Conservation (phyloP, 2,113 vertebrate species). For the Xenopus laevis region DNA sequence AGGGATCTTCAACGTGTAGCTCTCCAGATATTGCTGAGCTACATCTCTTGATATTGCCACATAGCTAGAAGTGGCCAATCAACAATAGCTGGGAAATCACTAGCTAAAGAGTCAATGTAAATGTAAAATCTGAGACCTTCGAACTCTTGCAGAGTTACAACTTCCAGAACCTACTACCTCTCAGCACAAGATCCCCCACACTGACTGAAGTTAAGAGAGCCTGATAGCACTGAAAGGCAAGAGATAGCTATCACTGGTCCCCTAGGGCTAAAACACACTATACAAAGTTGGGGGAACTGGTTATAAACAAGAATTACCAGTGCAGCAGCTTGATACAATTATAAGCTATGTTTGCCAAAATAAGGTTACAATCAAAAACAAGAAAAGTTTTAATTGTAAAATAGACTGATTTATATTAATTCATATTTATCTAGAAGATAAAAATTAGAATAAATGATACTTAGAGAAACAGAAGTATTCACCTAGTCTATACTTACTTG, state of each 20-base stretch:
- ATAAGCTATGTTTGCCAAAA: background rate
- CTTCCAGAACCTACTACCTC: no score
- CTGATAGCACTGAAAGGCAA: no score
- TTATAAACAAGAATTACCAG: background rate
- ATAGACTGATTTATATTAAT: conserved; percentile 8
- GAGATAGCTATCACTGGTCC: background rate
- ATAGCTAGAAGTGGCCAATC: no score
- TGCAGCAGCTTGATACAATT: background rate
- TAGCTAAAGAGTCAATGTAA: no score
- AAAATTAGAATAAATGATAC: conserved; percentile 66
- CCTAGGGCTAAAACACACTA: background rate
- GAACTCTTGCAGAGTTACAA: no score
- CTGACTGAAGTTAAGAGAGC: no score
- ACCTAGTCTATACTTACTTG: conserved; percentile 90
- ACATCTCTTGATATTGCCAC: no score
- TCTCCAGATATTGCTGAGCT: no score
- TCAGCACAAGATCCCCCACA: no score
- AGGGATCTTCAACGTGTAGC: no score
- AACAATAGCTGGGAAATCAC: no score
- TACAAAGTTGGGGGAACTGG: background rate
- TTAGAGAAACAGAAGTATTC: conserved; percentile 74
- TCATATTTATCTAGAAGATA: conserved; percentile 59
- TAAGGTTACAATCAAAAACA: conserved; percentile 25
- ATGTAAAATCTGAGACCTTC: no score
- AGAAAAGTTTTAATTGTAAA: background rate